Evolutionary conservation across 2,113 vertebrate species (phyloP).

Genomic region (Scalopus aquaticus): DNA sequence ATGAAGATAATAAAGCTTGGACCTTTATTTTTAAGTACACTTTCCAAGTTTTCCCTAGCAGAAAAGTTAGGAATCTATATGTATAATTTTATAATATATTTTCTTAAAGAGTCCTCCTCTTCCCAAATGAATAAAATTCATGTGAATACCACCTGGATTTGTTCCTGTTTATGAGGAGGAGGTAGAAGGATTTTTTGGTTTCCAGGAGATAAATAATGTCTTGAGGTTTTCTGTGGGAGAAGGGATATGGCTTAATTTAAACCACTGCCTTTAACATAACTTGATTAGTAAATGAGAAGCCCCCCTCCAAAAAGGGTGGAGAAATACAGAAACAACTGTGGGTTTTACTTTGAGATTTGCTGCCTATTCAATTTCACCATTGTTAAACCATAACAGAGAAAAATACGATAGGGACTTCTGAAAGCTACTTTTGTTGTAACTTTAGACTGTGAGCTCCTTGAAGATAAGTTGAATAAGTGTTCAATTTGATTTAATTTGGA

Average conservation of each 20-base stretch:
- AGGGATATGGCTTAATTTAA: background rate
- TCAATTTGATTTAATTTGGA: slow-evolving; percentile 16
- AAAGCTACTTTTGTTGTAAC: background rate
- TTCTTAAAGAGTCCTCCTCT: background rate
- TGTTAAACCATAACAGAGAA: background rate
- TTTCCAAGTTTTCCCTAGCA: background rate
- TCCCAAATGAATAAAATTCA: background rate
- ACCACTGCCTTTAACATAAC: background rate
- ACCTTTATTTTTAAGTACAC: background rate
- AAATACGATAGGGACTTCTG: background rate
- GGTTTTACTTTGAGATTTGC: background rate
- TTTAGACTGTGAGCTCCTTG: background rate
- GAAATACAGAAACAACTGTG: background rate
- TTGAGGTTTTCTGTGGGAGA: slow-evolving; percentile 1
- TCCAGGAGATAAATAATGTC: background rate
- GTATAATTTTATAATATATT: background rate
- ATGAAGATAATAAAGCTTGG: background rate
- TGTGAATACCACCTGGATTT: background rate
- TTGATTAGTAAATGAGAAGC: background rate
- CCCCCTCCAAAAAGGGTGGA: background rate
- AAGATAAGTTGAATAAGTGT: slow-evolving; percentile 22
- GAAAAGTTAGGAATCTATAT: background rate
- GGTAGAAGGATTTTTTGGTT: background rate
- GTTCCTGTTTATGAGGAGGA: background rate
- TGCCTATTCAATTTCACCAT: background rate